Evolutionary conservation across 2,888 invertebrate species (phyloP), one percentile per base, ranked within the genome.

Genomic region (Tenodera sinensis): DNA sequence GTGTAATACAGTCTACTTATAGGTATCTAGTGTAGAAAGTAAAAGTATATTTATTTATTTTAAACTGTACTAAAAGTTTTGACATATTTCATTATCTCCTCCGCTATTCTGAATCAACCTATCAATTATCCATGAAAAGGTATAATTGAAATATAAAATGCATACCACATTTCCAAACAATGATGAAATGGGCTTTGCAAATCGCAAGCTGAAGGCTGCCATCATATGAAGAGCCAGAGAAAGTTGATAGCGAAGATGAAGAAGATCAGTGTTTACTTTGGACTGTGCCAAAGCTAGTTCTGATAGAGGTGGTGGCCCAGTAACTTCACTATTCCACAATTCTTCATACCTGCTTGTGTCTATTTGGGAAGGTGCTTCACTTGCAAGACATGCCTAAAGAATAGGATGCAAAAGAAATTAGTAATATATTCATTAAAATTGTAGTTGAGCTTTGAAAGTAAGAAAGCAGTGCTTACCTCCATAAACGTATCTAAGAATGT

Each of bases 171-270:
- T 95, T 92, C 98, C 98, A 92, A 97, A 98, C 28, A 99, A 93
- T 90, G 95, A 95, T 83, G 87, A 96, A 90, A 96, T 94, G 14
- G 96, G 97, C 93, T 96, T 97, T 87, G 95, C 93, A 91, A 95
- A 94, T 92, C 96, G 97, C 87, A 98, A 93, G 91, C 96, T 96
- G 92, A 98, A 97, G 91, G 95, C 95, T 28, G 97, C 95, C 91
- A 98, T 96, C 93, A 98, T 97, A 91, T 97, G 96, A 89, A 98
- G 94, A 1, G 96, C 96, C 90, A 96, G 94, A 2, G 96, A 95
- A 88, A 98, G 94, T 93, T 98, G 97, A 91, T 96, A 96, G 93
- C 98, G 98, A 89, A 98, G 94, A 91, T 96, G 95, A 14, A 98
- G 93, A 91, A 98, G 94, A 91, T 97, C 96, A 90, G 95, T 96